phyloP scores from a whole-genome alignment of 2,113 vertebrate genomes.

The Bettongia penicillata region DNA sequence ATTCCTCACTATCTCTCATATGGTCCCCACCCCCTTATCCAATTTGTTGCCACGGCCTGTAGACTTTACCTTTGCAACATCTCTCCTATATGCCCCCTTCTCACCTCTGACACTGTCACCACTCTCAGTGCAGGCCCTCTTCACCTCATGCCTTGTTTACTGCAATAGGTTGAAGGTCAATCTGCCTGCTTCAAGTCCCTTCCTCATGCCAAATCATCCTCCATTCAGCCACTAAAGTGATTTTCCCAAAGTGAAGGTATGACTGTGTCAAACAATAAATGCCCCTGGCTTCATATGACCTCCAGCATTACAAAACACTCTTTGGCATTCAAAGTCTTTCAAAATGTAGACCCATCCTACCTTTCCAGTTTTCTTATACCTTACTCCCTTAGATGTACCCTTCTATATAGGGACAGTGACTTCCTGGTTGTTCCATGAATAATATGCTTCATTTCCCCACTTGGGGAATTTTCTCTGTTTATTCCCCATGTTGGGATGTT shows the following conservation, averaged over 20 bases:
- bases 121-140: not conserved
- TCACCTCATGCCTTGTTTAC: not conserved
- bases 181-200: not conserved
- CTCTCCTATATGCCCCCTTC: not conserved
- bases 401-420: not conserved
- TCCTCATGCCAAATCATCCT: not conserved
- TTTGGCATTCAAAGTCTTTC: not conserved
- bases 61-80: not conserved
- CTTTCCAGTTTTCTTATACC: not conserved
- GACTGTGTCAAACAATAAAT: not conserved
- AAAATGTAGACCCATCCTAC: not conserved
- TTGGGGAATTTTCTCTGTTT: not conserved
- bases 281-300: not conserved
- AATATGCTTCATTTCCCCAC: not conserved
- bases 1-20: not conserved
- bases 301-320: not conserved
- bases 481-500: not conserved
- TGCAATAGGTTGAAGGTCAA: not conserved
- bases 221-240: not conserved
- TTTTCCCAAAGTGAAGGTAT: not conserved
- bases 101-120: not conserved
- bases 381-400: not conserved
- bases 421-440: not conserved
- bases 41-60: not conserved
- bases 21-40: too few species aligned